Conservation (phyloP, 2,797 vertebrate genomes). For the Pempheris klunzingeri region DNA sequence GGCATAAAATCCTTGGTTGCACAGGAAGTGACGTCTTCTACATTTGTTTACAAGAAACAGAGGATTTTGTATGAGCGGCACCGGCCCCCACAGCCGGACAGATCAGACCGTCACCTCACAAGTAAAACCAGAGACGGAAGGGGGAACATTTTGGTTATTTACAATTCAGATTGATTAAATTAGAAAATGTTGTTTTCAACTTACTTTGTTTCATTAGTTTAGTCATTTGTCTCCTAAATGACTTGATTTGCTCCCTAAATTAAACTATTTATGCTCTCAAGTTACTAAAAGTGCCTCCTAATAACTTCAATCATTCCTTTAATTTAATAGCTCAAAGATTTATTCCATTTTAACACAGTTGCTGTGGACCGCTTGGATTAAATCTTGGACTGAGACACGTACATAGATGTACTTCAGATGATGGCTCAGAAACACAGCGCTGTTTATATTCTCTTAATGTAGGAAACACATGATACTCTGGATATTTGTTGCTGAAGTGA, state of each 20-base stretch:
- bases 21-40: neutral
- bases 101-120: neutral
- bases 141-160: neutral
- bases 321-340: neutral
- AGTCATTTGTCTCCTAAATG: neutral
- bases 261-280: neutral
- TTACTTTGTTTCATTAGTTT: neutral
- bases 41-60: neutral
- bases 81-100: no score
- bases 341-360: neutral
- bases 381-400: neutral
- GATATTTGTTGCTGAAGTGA: no score
- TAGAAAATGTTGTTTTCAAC: neutral
- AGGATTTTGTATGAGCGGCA: neutral
- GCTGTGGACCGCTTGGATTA: neutral
- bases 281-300: neutral
- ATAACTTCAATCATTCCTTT: neutral
- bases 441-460: neutral
- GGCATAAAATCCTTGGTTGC: neutral
- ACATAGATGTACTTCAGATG: neutral
- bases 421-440: neutral
- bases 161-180: neutral
- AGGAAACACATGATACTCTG: neutral
- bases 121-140: neutral
- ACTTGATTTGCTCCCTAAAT: neutral